Evolutionary conservation across 2,113 vertebrate genomes (phyloP).

Genomic region (Labeo catla): DNA sequence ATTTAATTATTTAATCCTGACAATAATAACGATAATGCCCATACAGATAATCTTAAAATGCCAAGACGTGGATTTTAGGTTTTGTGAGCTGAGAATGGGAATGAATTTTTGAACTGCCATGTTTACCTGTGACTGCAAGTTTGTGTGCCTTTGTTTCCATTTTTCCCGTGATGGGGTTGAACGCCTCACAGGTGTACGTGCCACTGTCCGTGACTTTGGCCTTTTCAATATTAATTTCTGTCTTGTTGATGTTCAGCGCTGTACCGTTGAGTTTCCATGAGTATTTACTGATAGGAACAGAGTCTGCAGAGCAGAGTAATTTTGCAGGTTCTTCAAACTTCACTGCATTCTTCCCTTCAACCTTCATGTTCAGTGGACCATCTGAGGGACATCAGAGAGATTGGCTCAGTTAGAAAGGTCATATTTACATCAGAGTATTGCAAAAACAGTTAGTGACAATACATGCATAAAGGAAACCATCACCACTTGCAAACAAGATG

Average conservation of each 20-base stretch:
- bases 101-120: not conserved
- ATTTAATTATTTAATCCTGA: not conserved
- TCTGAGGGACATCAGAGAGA: conserved; percentile 57
- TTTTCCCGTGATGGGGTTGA: conserved; percentile 64
- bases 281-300: conserved; percentile 61
- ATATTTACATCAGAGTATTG: conserved; percentile 5
- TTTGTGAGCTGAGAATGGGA: not conserved
- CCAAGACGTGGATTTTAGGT: not conserved
- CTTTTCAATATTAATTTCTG: accelerated
- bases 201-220: conserved; percentile 57
- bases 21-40: not conserved
- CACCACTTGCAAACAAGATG: conserved; percentile 5
- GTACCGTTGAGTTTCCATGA: conserved; percentile 73
- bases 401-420: not conserved
- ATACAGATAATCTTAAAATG: not conserved
- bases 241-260: accelerated
- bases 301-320: conserved; percentile 55
- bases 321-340: accelerated
- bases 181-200: conserved; percentile 67
- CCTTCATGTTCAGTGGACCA: conserved; percentile 58
- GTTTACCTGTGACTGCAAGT: conserved; percentile 71
- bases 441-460: not conserved
- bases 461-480: not conserved
- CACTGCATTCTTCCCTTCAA: accelerated
- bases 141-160: accelerated